These are phyloP conservation scores for Zophobas atratus DNA, from an alignment of 1,140 invertebrate species.

Conservation along the genomic window DNA sequence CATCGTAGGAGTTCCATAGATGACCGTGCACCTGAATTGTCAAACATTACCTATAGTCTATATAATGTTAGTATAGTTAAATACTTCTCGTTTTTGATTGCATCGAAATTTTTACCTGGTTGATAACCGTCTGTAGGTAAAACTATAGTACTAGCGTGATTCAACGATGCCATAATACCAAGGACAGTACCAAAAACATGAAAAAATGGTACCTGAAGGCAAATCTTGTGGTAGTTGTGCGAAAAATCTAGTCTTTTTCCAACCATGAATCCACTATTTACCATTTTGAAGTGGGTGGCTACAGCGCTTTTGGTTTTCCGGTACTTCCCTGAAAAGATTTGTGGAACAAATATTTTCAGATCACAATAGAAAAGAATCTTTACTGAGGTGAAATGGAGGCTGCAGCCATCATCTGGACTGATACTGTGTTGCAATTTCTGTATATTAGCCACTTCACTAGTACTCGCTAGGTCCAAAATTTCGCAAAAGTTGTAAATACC, in stretches of 20 bases:
- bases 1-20: constrained; percentile 98
- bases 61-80: not conserved
- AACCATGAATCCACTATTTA: constrained; percentile 88
- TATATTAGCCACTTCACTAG: constrained; percentile 63
- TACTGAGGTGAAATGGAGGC: constrained; percentile 93
- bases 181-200: constrained; percentile 91
- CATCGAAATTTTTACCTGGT: constrained; percentile 77
- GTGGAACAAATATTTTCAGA: constrained; percentile 59
- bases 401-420: constrained; percentile 78
- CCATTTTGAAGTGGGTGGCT: constrained; percentile 85
- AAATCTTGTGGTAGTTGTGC: constrained; percentile 73
- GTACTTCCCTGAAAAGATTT: constrained; percentile 79
- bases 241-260: constrained; percentile 75
- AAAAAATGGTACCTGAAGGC: constrained; percentile 91
- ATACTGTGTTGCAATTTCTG: constrained; percentile 70
- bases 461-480: constrained; percentile 68
- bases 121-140: constrained; percentile 80
- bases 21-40: constrained; percentile 77
- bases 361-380: constrained; percentile 64
- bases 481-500: constrained; percentile 76
- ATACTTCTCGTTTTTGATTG: constrained; percentile 80
- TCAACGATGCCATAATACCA: constrained; percentile 76
- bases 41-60: constrained; percentile 45
- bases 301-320: constrained; percentile 90
- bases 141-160: constrained; percentile 80